These are phyloP conservation scores for Piprites chloris DNA, from an alignment of 2,113 vertebrate genomes.

Conservation along the genomic window DNA sequence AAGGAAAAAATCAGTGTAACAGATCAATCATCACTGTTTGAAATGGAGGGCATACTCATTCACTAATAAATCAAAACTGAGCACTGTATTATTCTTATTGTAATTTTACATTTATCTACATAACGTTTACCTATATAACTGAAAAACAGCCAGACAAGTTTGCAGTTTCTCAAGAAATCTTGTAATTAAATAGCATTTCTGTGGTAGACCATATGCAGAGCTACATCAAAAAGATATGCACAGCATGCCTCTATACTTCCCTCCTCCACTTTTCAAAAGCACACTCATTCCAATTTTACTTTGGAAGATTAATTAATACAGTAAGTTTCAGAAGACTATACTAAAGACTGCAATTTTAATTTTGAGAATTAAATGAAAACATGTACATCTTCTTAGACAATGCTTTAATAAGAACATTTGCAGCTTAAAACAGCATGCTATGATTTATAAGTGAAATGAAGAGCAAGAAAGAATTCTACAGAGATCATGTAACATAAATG, in stretches of 20 bases:
- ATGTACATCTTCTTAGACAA: background rate
- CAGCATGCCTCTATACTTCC: background rate
- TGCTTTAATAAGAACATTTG: background rate
- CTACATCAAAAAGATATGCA: background rate
- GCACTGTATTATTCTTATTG: background rate
- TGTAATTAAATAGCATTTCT: background rate
- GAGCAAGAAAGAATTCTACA: background rate
- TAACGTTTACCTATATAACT: background rate
- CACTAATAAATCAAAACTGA: background rate
- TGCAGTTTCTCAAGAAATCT: background rate
- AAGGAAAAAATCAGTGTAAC: background rate
- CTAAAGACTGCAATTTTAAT: background rate
- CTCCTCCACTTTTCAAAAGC: background rate
- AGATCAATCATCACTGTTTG: background rate
- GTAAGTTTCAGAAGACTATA: background rate
- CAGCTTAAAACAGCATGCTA: background rate
- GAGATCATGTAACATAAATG: background rate
- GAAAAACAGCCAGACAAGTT: background rate
- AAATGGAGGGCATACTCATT: background rate
- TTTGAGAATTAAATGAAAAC: background rate
- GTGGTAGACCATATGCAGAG: background rate
- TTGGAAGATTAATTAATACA: background rate
- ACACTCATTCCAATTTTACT: background rate
- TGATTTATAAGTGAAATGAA: background rate
- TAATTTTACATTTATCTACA: background rate